Conservation (phyloP, 1,140 invertebrate species). For the Teleopsis dalmanni region DNA sequence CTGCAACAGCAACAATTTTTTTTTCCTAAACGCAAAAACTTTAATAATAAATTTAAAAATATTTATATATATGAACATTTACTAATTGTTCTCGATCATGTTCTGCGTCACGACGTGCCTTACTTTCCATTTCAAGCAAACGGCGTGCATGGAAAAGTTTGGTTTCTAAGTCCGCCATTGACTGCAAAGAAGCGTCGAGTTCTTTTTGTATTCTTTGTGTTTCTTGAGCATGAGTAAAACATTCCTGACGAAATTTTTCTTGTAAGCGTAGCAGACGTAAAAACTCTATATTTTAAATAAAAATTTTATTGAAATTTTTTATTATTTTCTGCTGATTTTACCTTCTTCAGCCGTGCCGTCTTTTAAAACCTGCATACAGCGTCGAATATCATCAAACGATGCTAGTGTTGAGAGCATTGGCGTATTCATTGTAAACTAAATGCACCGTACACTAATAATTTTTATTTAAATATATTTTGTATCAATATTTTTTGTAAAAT, state of each 20-base stretch:
- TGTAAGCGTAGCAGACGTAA: slow-evolving; percentile 60
- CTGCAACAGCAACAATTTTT: slow-evolving; percentile 63
- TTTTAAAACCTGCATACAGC: slow-evolving; percentile 56
- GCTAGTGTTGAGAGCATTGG: slow-evolving; percentile 51
- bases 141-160: slow-evolving; percentile 70
- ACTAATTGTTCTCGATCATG: slow-evolving; percentile 56
- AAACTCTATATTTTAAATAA: slow-evolving; percentile 54
- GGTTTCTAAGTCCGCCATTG: slow-evolving; percentile 61
- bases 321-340: slow-evolving; percentile 24
- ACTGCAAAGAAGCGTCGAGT: slow-evolving; percentile 56
- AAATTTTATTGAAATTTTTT: not conserved
- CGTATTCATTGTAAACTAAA: too few species aligned
- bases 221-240: slow-evolving; percentile 58
- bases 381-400: slow-evolving; percentile 58
- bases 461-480: too few species aligned
- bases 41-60: not conserved
- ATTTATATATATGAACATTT: too few species aligned
- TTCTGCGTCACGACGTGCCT: slow-evolving; percentile 54
- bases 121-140: slow-evolving; percentile 69
- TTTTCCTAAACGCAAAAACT: slow-evolving; percentile 66
- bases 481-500: too few species aligned
- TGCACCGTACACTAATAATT: too few species aligned
- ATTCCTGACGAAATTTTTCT: slow-evolving; percentile 63
- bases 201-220: slow-evolving; percentile 57
- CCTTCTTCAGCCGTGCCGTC: slow-evolving; percentile 61